phyloP scores from a whole-genome alignment of 2,797 vertebrate species.

The Poecilia velifera region DNA sequence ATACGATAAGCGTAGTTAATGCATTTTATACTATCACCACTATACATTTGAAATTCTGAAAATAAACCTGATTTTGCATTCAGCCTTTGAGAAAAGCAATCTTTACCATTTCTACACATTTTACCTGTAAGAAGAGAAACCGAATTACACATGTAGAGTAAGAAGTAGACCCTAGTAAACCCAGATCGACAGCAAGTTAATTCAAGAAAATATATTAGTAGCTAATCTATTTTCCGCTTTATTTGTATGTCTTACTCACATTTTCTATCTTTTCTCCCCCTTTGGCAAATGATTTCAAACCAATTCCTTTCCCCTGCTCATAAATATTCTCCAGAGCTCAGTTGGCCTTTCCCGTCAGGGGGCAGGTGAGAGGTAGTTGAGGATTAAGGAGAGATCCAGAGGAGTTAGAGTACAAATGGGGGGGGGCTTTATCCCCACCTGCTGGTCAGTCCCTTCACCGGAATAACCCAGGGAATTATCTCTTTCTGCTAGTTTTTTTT shows the following conservation, averaged over 20 bases:
- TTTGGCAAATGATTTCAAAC: constrained; percentile 67
- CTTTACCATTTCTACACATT: neutral
- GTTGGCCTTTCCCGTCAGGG: constrained; percentile 70
- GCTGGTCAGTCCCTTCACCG: constrained; percentile 31
- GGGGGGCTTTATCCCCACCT: constrained; percentile 56
- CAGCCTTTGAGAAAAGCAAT: neutral
- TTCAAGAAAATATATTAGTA: constrained; percentile 42
- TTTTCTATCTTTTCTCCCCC: constrained; percentile 8
- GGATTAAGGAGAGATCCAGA: constrained; percentile 18
- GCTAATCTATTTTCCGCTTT: constrained; percentile 23
- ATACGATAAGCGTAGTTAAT: constrained; percentile 34
- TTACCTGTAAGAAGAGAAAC: neutral
- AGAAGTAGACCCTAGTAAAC: constrained; percentile 28
- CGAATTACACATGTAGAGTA: neutral
- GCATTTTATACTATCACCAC: constrained; percentile 9
- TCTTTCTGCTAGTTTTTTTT: neutral
- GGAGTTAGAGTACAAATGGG: constrained; percentile 20
- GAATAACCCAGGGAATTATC: constrained; percentile 11
- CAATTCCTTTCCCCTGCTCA: constrained; percentile 69
- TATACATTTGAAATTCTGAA: constrained; percentile 7
- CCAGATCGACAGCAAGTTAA: constrained; percentile 41
- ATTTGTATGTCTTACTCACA: constrained; percentile 31
- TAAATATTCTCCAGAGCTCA: constrained; percentile 76
- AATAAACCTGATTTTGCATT: neutral
- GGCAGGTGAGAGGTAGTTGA: constrained; percentile 45